Evolutionary conservation across 2,888 invertebrate genomes (phyloP), one percentile per base, ranked within the genome.

Genomic region (Eremobia ochroleuca): DNA sequence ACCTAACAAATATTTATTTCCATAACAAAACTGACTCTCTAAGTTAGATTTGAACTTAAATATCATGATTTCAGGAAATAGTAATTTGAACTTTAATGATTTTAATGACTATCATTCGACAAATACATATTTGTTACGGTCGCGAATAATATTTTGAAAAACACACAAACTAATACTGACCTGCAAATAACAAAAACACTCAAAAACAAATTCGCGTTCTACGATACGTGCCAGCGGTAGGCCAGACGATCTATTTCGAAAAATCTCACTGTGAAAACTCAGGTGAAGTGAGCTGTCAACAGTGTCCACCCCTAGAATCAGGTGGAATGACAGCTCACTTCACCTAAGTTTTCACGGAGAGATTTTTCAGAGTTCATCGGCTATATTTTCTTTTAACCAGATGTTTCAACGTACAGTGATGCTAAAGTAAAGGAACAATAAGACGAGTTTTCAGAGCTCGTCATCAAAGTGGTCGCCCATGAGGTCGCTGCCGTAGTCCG

Each of bases 401-500:
- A 43, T 43, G 37, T 59, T 34, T 61, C 55, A 75, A 49, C 49
- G 68, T 49, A 84, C 67, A 59, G 15, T 49, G 49, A 84, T 69
- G 68, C 64, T 9, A 8, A 85, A n/a, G 66, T 76, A 76, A 28
- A 85, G 70, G 55, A 70, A 34, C 25, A 71, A n/a, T 0, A 58
- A 3, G 13, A 46, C 25, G 3, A 70, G 31, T 28, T 15, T 80
- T 92, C 91, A 98, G 85, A 99, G 97, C 93, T 99, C 99, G 92
- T 99, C 99, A 76, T 97, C 96, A 89, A 98, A 98, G 91, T 98
- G 98, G 73, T 98, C 98, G 85, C 98, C 98, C 88, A 98, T 97
- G 79, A 99, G 96, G 93, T 99, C 98, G 91, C 98, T 98, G 25
- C 98, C 99, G 94, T 98, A 98, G 95, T 98, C 98, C 0, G 99